These are phyloP conservation scores for Heterocephalus glaber DNA, from an alignment of 2,113 vertebrate genomes.

Conservation along the genomic window DNA sequence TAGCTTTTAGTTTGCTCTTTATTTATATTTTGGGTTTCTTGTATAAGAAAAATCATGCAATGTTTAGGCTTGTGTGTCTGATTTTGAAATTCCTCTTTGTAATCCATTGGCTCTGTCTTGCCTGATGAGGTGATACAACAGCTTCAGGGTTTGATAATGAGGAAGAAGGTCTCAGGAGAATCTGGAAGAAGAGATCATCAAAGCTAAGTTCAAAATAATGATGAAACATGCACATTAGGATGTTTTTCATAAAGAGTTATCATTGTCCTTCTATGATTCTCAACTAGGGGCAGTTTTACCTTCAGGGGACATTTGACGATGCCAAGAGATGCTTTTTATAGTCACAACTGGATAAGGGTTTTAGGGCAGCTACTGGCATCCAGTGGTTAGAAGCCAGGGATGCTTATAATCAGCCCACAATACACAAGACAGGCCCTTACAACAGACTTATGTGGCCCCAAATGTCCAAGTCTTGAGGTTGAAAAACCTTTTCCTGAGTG, in stretches of 20 bases:
- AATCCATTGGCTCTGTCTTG: neutral
- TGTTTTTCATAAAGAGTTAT: neutral
- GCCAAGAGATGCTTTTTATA: conserved; percentile 7
- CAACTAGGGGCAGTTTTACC: neutral
- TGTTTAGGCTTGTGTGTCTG: neutral
- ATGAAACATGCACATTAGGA: neutral
- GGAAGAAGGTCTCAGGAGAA: neutral
- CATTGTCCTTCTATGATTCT: neutral
- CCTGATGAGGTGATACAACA: neutral
- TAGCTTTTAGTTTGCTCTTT: neutral
- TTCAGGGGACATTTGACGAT: neutral
- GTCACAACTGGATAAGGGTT: neutral
- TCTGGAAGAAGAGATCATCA: neutral
- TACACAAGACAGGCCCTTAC: neutral
- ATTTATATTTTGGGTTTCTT: neutral
- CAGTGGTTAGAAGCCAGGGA: neutral
- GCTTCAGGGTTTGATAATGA: neutral
- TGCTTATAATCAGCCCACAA: neutral
- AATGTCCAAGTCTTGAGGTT: neutral
- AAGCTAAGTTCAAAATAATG: neutral
- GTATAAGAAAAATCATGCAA: neutral
- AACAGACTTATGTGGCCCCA: neutral
- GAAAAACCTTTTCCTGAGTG: neutral
- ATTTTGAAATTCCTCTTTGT: neutral
- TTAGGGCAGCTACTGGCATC: neutral